Conservation (phyloP, 2,113 vertebrate species). For the Urocitellus parryii region DNA sequence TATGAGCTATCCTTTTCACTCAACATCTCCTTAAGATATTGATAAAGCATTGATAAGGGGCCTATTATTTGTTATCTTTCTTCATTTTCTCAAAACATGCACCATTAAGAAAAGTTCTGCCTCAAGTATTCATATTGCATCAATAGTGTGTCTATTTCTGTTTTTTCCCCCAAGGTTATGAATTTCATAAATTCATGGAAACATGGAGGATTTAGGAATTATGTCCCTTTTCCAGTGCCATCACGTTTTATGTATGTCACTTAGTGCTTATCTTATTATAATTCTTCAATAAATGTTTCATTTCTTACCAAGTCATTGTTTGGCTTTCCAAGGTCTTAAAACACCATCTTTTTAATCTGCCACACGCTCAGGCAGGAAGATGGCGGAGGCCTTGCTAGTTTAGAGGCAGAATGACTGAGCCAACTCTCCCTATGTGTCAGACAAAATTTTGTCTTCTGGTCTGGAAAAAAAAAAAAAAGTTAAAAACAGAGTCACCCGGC, state of each 20-base stretch:
- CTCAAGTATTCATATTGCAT: not conserved
- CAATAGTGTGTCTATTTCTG: not conserved
- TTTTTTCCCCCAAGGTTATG: not conserved
- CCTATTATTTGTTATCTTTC: not conserved
- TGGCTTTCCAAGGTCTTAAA: not conserved
- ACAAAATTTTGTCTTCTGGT: conserved; percentile 38
- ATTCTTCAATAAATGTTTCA: not conserved
- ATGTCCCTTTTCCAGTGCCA: not conserved
- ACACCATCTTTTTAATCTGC: conserved; percentile 26
- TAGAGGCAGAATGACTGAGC: not conserved
- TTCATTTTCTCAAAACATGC: not conserved
- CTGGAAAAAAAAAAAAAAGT: not conserved
- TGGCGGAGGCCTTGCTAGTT: not conserved
- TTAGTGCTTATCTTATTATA: not conserved
- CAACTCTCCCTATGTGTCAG: conserved; percentile 56
- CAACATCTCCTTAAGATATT: not conserved
- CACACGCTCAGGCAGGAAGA: not conserved
- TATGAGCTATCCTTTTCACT: not conserved
- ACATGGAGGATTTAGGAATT: not conserved
- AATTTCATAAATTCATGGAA: conserved; percentile 35
- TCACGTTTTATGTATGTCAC: not conserved
- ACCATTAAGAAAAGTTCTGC: not conserved
- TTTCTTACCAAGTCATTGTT: conserved; percentile 49
- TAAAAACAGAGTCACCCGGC: conserved; percentile 69
- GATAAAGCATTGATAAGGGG: not conserved